Evolutionary conservation across 2,113 vertebrate genomes (phyloP), one percentile per base, ranked within the genome.

Genomic region (Sardina pilchardus): DNA sequence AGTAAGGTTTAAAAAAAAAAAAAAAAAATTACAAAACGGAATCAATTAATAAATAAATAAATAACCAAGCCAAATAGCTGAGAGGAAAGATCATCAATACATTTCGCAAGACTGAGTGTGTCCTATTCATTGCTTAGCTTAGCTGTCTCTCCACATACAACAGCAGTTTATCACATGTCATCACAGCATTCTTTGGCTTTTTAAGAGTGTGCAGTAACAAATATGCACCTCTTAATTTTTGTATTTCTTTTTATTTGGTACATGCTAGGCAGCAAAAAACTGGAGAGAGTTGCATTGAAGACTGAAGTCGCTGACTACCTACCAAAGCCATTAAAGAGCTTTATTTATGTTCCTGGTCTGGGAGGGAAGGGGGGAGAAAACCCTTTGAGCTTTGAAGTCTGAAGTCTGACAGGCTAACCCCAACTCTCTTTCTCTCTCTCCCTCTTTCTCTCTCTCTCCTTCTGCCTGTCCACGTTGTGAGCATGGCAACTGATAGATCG

Each of bases 301-400:
- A 93, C 92, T 93, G 92, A 94, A 93, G 93, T 94, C 88, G 91
- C 90, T 94, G 94, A 94, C 94, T 93, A 92, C 93, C 93, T 94
- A 92, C 93, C 92, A 90, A 93, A 91, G 89, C 92, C 91, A 94
- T 94, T 94, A 94, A 93, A 92, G 88, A 89, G 91, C 91, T 93
- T 93, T 94, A 94, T 95, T 95, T 94, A 94, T 94, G 94, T 92
- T 92, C 89, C 86, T 86, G 89, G 90, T 90, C 88, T 87, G 91
- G 90, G 85, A 89, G 91, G 85, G 90, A 88, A 84, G 86, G 89
- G 86, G 82, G 63, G 56, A 42, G 81, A 26, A 91, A 92, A 93
- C 89, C 88, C 86, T 17, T 39, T 78, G 71, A 63, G 89, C 93
- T 94, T 94, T 94, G 93, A 94, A 94, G 93, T 94, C 88, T 91